Evolutionary conservation across 2,113 vertebrate species (phyloP).

Genomic region (Rhabdornis inornatus): DNA sequence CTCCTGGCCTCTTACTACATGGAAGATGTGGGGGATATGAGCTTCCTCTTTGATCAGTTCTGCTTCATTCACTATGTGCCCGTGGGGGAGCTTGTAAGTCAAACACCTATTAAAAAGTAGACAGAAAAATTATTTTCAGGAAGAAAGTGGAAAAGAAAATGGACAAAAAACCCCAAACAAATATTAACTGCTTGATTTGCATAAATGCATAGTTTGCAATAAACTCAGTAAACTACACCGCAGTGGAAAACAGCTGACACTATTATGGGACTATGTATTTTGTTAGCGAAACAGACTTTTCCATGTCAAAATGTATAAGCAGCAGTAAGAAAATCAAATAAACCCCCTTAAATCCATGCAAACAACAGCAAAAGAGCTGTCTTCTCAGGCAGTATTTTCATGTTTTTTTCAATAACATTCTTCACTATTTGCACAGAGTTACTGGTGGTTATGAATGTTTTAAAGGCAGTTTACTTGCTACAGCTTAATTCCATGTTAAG

Average conservation of each 20-base stretch:
- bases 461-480: not conserved
- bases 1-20: not conserved
- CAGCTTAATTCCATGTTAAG: not conserved
- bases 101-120: not conserved
- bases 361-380: not conserved
- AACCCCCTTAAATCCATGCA: not conserved
- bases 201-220: not conserved
- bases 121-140: not conserved
- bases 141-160: not conserved
- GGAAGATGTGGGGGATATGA: rapidly evolving
- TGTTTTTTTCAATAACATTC: not conserved
- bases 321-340: not conserved
- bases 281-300: not conserved
- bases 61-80: not conserved
- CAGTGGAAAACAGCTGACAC: not conserved
- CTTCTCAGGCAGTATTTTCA: not conserved
- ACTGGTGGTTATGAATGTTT: not conserved
- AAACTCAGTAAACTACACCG: not conserved
- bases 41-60: not conserved
- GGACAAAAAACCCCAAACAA: not conserved
- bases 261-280: not conserved
- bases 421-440: not conserved
- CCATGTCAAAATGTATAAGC: not conserved
- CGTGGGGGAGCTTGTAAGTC: rapidly evolving
- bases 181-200: not conserved